These are phyloP conservation scores for Cephalopterus ornatus DNA, from an alignment of 2,113 vertebrate species.

Conservation along the genomic window DNA sequence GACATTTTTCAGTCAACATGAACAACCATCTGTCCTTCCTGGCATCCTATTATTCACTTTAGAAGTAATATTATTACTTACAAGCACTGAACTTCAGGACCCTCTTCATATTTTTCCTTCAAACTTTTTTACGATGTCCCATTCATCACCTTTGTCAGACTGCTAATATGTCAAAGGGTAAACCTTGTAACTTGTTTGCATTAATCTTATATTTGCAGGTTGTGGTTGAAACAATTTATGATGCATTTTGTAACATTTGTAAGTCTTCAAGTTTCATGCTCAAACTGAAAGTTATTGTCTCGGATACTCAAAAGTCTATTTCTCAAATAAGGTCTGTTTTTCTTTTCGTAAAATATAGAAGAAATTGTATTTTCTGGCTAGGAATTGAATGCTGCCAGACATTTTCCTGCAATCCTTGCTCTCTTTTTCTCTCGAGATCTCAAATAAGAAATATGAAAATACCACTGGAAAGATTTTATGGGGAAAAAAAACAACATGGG, in stretches of 20 bases:
- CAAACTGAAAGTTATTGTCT: not conserved
- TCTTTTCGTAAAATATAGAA: not conserved
- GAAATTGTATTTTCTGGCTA: not conserved
- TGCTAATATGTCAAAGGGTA: not conserved
- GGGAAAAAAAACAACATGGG: not conserved
- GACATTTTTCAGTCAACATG: not conserved
- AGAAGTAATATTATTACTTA: not conserved
- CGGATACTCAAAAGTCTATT: not conserved
- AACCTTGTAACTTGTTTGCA: not conserved
- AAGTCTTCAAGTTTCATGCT: not conserved
- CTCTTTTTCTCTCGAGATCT: not conserved
- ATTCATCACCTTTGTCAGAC: not conserved
- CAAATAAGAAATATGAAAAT: not conserved
- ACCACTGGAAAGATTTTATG: not conserved
- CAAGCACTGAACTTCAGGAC: not conserved
- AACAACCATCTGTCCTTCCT: not conserved
- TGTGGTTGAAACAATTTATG: not conserved
- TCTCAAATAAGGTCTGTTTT: not conserved
- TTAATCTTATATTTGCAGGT: not conserved
- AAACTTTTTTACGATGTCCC: not conserved
- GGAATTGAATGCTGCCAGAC: not conserved
- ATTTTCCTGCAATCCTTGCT: not conserved
- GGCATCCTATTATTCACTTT: not conserved
- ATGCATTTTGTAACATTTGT: not conserved
- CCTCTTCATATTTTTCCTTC: not conserved